Evolutionary conservation across 1,140 invertebrate species (phyloP).

Genomic region (Drosophila ananassae): DNA sequence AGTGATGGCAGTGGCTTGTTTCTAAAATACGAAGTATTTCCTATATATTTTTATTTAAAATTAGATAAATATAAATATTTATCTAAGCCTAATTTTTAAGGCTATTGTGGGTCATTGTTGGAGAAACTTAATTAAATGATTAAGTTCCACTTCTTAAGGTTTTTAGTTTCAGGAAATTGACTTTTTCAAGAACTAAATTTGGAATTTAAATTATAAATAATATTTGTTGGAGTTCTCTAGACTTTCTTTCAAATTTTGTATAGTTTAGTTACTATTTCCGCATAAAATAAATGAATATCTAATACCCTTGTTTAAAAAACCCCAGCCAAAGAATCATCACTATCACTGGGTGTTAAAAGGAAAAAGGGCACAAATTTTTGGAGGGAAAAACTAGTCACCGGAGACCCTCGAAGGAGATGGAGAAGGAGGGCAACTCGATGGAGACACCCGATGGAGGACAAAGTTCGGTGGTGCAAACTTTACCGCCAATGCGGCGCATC

Average conservation of each 20-base stretch:
- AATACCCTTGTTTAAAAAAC: not conserved
- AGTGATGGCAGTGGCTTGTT: not conserved
- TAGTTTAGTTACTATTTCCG: no score
- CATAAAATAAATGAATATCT: no score
- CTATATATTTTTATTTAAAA: not conserved
- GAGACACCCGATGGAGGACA: slow-evolving; percentile 35
- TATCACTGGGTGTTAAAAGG: not conserved
- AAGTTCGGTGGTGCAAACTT: slow-evolving; percentile 75
- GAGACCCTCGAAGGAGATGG: slow-evolving; percentile 5
- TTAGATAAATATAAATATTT: not conserved
- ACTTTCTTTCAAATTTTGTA: no score
- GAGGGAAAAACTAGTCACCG: slow-evolving; percentile 20
- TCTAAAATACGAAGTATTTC: no score
- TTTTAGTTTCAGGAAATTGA: no score
- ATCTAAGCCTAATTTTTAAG: no score
- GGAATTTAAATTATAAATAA: no score
- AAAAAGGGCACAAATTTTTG: not conserved
- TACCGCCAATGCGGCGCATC: slow-evolving; percentile 77
- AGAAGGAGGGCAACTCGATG: not conserved
- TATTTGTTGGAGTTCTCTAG: no score
- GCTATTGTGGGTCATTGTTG: no score
- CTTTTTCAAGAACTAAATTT: no score
- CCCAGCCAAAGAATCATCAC: slow-evolving; percentile 3
- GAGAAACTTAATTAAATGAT: no score
- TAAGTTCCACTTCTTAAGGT: no score